Conservation (phyloP, 2,797 vertebrate species). For the Myiotriccus ornatus region DNA sequence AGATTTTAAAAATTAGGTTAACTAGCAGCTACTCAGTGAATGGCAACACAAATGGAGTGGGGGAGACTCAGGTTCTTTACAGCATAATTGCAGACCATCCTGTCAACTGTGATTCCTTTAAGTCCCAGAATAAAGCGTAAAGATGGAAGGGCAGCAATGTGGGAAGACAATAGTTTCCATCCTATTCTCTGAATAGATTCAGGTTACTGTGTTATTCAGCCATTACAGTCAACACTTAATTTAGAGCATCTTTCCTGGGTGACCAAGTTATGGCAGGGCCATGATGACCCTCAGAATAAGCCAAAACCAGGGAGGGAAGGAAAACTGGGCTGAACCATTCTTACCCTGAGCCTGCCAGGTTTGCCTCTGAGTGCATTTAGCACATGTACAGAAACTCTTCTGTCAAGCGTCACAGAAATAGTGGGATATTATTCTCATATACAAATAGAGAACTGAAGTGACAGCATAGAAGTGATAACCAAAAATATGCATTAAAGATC, state of each 20-base stretch:
- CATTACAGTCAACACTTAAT: not conserved
- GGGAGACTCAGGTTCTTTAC: not conserved
- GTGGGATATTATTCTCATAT: not conserved
- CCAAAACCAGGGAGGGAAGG: not conserved
- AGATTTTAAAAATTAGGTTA: not conserved
- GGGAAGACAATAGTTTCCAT: not conserved
- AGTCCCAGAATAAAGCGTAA: not conserved
- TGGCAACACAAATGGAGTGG: not conserved
- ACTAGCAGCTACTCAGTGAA: not conserved
- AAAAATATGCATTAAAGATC: not conserved
- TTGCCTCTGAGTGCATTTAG: not conserved
- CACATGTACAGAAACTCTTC: not conserved
- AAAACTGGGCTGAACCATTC: not conserved
- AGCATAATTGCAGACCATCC: not conserved
- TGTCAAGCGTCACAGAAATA: not conserved
- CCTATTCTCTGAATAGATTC: not conserved
- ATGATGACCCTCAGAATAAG: not conserved
- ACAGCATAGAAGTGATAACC: not conserved
- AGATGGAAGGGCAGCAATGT: not conserved
- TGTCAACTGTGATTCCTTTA: not conserved
- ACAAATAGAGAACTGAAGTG: not conserved
- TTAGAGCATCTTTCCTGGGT: not conserved
- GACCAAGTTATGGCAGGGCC: not conserved
- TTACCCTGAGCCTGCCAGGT: not conserved
- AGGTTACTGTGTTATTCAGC: not conserved